Evolutionary conservation across 2,888 invertebrate genomes (phyloP).

Genomic region (Antheraea yamamai): DNA sequence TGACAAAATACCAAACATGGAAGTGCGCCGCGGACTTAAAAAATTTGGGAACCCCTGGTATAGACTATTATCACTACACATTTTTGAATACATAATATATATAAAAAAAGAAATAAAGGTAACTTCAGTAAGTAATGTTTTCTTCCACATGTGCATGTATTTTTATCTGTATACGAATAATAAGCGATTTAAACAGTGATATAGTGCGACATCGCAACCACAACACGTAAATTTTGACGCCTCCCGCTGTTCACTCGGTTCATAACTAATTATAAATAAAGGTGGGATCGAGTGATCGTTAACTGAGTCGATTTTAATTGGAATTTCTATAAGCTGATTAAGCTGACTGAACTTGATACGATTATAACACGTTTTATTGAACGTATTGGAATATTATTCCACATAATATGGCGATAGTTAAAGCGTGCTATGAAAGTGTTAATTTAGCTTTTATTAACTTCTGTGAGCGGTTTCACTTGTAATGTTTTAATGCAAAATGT

Average conservation of each 20-base stretch:
- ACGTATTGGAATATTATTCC: slow-evolving; percentile 18
- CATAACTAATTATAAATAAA: slow-evolving; percentile 39
- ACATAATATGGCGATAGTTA: slow-evolving; percentile 14
- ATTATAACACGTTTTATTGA: slow-evolving; percentile 16
- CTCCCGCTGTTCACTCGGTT: slow-evolving; percentile 21
- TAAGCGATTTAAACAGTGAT: not conserved
- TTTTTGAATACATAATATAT: not conserved
- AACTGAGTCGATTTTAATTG: slow-evolving; percentile 40
- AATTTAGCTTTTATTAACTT: not conserved
- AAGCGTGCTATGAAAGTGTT: slow-evolving; percentile 10
- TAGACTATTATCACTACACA: not conserved
- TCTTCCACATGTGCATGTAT: not conserved
- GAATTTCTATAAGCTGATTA: slow-evolving; percentile 40
- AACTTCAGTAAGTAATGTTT: not conserved
- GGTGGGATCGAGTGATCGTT: slow-evolving; percentile 28
- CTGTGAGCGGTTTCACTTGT: not conserved
- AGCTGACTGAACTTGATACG: slow-evolving; percentile 14
- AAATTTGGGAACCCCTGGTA: too few relatives aligned
- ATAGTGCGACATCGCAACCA: slow-evolving; percentile 6
- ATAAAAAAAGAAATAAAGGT: not conserved
- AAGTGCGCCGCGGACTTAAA: too few relatives aligned
- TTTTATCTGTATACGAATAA: slow-evolving; percentile 1
- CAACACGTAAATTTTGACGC: slow-evolving; percentile 14
- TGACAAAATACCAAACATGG: too few relatives aligned
- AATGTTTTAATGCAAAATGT: not conserved